Percentiles rank a stretch among this genome's conserved stretches.
These are phyloP conservation scores for Panthera leo DNA, from an alignment of 2,113 vertebrate species.

Conservation along the genomic window DNA sequence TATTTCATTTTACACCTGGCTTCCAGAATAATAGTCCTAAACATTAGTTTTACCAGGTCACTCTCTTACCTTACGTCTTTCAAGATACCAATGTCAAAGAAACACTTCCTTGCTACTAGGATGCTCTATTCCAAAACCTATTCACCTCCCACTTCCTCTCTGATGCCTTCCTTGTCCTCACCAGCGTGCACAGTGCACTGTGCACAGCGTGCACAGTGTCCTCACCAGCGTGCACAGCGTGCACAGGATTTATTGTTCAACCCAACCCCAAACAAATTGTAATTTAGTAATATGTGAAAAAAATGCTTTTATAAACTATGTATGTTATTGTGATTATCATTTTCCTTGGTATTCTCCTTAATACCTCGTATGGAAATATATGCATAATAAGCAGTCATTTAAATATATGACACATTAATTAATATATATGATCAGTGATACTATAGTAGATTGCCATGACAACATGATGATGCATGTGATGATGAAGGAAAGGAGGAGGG, in stretches of 20 bases:
- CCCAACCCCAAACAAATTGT: not conserved
- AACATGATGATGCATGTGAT: not conserved
- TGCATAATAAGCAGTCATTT: not conserved
- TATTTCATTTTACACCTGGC: not conserved
- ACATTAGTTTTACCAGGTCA: not conserved
- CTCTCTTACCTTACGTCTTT: not conserved
- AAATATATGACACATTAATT: not conserved
- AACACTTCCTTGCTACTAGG: not conserved
- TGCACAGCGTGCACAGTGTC: not conserved
- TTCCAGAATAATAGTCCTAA: not conserved
- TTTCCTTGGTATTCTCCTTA: not conserved
- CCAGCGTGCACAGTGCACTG: not conserved
- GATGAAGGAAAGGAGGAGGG: not conserved
- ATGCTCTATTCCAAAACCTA: not conserved
- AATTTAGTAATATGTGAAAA: not conserved
- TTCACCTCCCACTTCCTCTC: not conserved
- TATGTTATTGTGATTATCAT: not conserved
- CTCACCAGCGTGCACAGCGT: not conserved
- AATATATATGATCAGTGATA: not conserved
- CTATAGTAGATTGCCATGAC: not conserved
- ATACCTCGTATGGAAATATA: not conserved
- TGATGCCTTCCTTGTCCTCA: not conserved
- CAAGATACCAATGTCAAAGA: not conserved
- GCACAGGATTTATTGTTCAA: not conserved
- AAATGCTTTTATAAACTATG: not conserved